Conservation (phyloP, 2,113 vertebrate species). For the Vimba vimba region DNA sequence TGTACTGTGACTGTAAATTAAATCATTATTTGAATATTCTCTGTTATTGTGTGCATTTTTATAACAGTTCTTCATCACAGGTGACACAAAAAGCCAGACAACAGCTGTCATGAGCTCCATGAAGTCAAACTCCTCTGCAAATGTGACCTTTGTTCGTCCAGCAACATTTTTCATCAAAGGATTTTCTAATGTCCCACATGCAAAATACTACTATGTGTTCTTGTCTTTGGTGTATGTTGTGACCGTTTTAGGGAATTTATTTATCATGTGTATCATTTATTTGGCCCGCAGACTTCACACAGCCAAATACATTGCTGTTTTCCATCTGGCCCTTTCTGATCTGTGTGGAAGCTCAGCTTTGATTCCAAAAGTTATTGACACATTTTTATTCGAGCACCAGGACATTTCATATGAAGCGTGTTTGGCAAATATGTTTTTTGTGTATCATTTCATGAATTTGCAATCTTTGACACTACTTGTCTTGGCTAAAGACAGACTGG, state of each 20-base stretch:
- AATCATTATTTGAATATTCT: neutral
- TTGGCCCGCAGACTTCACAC: conserved; percentile 57
- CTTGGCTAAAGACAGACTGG: conserved; percentile 70
- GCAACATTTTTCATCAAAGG: conserved; percentile 49
- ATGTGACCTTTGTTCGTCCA: conserved; percentile 31
- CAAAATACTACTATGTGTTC: conserved; percentile 47
- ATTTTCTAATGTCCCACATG: conserved; percentile 44
- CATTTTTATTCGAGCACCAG: conserved; percentile 65
- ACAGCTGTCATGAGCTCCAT: neutral
- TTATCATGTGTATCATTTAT: conserved; percentile 41
- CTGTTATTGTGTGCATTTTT: neutral
- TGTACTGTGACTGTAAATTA: neutral
- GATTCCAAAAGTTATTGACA: conserved; percentile 72
- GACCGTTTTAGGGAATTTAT: conserved; percentile 44
- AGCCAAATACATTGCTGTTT: conserved; percentile 73
- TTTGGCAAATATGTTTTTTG: conserved; percentile 69
- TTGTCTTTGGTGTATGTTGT: conserved; percentile 46
- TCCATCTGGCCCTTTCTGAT: conserved; percentile 71
- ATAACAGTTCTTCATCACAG: neutral
- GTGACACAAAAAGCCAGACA: neutral
- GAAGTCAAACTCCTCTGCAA: neutral
- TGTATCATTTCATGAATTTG: conserved; percentile 64
- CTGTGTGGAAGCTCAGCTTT: conserved; percentile 65
- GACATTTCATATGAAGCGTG: conserved; percentile 65
- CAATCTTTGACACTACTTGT: conserved; percentile 72